These are phyloP conservation scores for Phrixothrix hirtus DNA, from an alignment of 2,888 invertebrate species.

Conservation along the genomic window DNA sequence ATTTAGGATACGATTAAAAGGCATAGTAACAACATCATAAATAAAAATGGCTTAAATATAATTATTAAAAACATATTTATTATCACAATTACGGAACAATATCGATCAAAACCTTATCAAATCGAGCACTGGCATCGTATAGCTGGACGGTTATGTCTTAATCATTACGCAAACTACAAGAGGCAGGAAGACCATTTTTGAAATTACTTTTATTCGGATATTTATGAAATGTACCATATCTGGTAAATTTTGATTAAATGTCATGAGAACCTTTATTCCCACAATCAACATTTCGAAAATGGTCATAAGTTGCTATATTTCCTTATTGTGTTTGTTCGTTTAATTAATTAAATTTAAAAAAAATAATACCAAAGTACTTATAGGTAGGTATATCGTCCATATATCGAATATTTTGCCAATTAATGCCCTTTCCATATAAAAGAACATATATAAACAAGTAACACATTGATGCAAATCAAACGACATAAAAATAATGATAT, in stretches of 20 bases:
- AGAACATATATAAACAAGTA: slow-evolving; percentile 14
- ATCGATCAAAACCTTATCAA: slow-evolving; percentile 39
- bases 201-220: slow-evolving; percentile 5
- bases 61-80: slow-evolving; percentile 55
- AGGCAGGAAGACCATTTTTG: slow-evolving; percentile 13
- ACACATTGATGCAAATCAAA: slow-evolving; percentile 14
- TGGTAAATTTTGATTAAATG: slow-evolving; percentile 2
- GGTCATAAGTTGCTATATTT: slow-evolving; percentile 9
- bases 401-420: slow-evolving; percentile 5
- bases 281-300: slow-evolving; percentile 13
- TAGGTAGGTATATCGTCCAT: slow-evolving; percentile 1
- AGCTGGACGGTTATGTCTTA: slow-evolving; percentile 10
- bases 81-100: slow-evolving; percentile 55
- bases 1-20: slow-evolving; percentile 7
- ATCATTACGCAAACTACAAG: slow-evolving; percentile 1
- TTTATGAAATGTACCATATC: slow-evolving; percentile 7
- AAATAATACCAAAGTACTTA: slow-evolving; percentile 11
- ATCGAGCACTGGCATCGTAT: slow-evolving; percentile 45
- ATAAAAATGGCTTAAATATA: slow-evolving; percentile 46
- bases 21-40: slow-evolving; percentile 41
- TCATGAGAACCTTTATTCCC: slow-evolving; percentile 7
- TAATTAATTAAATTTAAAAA: slow-evolving; percentile 3
- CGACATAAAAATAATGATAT: slow-evolving; percentile 21
- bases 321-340: slow-evolving; percentile 1
- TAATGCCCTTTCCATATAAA: slow-evolving; percentile 9